Evolutionary conservation across 1,140 invertebrate genomes (phyloP).

Genomic region (Dolichoris vasculosae): DNA sequence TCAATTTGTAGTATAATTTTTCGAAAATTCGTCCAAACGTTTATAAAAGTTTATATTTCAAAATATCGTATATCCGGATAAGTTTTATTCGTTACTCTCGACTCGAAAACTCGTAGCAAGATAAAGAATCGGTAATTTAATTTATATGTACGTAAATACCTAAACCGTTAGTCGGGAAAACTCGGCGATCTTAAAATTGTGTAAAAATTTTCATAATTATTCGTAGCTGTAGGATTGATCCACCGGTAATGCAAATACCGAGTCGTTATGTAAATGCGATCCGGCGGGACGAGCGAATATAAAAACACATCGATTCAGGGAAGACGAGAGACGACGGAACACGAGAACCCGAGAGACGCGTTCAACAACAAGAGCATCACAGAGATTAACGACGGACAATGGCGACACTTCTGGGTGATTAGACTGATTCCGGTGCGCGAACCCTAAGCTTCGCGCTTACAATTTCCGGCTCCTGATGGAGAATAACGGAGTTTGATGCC

Average conservation of each 20-base stretch:
- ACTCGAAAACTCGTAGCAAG: too few species aligned
- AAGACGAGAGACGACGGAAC: not conserved
- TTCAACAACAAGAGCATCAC: not conserved
- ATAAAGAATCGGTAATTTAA: too few species aligned
- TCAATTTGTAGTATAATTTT: too few species aligned
- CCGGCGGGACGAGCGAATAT: not conserved
- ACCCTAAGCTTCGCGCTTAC: slow-evolving; percentile 63
- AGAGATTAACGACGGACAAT: slow-evolving; percentile 67
- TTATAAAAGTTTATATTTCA: too few species aligned
- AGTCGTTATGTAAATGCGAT: not conserved
- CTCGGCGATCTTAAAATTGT: too few species aligned
- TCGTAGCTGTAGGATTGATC: not conserved
- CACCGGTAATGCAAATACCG: not conserved
- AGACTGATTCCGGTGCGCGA: slow-evolving; percentile 63
- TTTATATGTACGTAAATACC: too few species aligned
- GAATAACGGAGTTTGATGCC: slow-evolving; percentile 32
- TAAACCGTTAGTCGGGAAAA: too few species aligned
- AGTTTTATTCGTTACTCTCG: too few species aligned
- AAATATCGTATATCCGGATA: too few species aligned
- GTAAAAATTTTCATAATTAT: not conserved
- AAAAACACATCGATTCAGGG: not conserved
- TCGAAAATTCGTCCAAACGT: too few species aligned
- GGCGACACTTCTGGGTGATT: slow-evolving; percentile 70
- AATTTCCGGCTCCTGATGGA: slow-evolving; percentile 54
- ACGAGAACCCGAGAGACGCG: not conserved